phyloP scores from a whole-genome alignment of 1,140 invertebrate genomes.

The Dendroctonus ponderosae region DNA sequence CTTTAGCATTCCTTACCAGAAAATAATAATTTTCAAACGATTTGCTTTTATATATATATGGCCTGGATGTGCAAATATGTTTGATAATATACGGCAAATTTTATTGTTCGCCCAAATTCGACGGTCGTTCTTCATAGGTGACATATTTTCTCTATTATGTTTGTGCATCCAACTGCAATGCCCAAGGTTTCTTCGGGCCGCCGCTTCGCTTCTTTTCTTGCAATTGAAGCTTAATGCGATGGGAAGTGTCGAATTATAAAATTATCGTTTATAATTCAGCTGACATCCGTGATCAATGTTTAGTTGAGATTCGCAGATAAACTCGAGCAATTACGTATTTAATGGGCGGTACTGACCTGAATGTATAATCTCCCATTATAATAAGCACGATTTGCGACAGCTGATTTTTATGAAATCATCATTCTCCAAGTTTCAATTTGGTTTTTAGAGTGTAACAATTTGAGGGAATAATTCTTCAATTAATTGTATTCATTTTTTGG shows the following conservation, averaged over 20 bases:
- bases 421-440: too few species aligned
- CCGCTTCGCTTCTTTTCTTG: conserved; percentile 18
- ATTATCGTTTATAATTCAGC: conserved; percentile 2
- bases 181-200: conserved; percentile 12
- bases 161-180: conserved; percentile 11
- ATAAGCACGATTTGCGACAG: too few species aligned
- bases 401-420: too few species aligned
- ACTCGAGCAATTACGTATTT: too few species aligned
- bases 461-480: too few species aligned
- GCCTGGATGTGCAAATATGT: conserved; percentile 43
- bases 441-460: too few species aligned
- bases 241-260: conserved; percentile 5
- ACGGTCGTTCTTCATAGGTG: conserved; percentile 18
- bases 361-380: too few species aligned
- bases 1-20: background rate
- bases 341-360: too few species aligned
- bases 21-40: conserved; percentile 5
- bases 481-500: too few species aligned
- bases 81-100: conserved; percentile 20
- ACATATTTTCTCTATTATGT: conserved; percentile 31
- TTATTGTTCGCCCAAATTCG: conserved; percentile 19
- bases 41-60: conserved; percentile 37
- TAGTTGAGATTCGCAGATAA: too few species aligned
- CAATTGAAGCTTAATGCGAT: conserved; percentile 4
- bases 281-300: too few species aligned